Conservation (phyloP, 2,888 invertebrate species). For the Brachylomia viminalis region DNA sequence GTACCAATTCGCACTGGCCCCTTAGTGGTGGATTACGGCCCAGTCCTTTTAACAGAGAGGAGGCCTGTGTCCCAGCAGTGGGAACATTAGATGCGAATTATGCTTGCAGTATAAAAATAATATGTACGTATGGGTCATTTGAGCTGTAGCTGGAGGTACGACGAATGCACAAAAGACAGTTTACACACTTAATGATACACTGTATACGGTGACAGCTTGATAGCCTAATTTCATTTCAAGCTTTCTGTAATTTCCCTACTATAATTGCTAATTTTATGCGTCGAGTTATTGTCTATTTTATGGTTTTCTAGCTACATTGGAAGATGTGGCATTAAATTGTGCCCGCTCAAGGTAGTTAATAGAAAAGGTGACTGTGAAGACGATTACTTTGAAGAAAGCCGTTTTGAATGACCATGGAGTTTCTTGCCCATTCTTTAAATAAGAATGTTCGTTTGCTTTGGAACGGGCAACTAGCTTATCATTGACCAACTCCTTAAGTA, state of each 20-base stretch:
- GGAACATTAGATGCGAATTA: too few relatives aligned
- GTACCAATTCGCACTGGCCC: too few relatives aligned
- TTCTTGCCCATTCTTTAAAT: too few relatives aligned
- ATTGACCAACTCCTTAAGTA: background rate
- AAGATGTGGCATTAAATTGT: conserved; percentile 9
- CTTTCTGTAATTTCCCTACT: conserved; percentile 19
- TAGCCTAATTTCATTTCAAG: background rate
- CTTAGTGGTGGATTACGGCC: too few relatives aligned
- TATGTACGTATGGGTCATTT: background rate
- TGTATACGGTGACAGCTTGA: background rate
- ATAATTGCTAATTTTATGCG: conserved; percentile 17
- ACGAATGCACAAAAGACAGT: background rate
- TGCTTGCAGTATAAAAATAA: too few relatives aligned
- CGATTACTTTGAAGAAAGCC: background rate
- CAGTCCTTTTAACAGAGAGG: too few relatives aligned
- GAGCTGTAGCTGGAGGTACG: background rate
- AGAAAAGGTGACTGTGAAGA: background rate
- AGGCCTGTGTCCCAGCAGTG: too few relatives aligned
- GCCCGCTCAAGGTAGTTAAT: background rate
- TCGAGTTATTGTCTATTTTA: conserved; percentile 22
- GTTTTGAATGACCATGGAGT: background rate
- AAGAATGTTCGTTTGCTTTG: background rate
- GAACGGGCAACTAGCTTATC: background rate
- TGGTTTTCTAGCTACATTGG: conserved; percentile 11
- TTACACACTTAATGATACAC: background rate